Evolutionary conservation across 2,797 vertebrate genomes (phyloP), one percentile per base, ranked within the genome.

Genomic region (Smutsia temminckii): DNA sequence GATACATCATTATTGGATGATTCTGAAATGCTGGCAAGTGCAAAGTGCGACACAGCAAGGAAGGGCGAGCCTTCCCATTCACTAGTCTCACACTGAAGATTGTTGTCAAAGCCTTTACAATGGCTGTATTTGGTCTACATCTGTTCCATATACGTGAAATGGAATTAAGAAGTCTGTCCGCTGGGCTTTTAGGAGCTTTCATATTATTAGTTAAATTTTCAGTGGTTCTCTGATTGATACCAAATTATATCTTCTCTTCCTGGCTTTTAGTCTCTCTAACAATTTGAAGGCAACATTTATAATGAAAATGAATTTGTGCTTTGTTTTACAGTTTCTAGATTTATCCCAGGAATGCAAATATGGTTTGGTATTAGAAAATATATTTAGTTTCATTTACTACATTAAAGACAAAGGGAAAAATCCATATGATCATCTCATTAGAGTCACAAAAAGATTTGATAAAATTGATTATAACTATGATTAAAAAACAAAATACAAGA

Each of bases 231-330:
- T 85, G 46, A 93, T 93, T n/a, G 6, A 25, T 85, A 85, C 42
- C 3, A 72, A 85, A 92, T 79, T 80, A 63, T 57, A 8, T 63
- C 90, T 95, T 90, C 71, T 91, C 37, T 66, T 80, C 8, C 23
- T 93, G 40, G 49, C 34, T 80, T 95, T 87, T 91, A 92, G 23
- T 84, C n/a, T 84, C 32, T 86, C 69, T 79, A 64, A 46, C 16
- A 74, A 18, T 93, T 83, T 85, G 51, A 95, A 95, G 34, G 93
- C 25, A 92, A 29, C 27, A 83, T 81, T 96, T 93, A 84, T 57
- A 93, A 68, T 95, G 91, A 94, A 66, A 92, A 68, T 95, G 91
- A 94, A 66, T 46, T 92, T 83, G 13, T 81, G 29, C 6, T 8
- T 91, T 49, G 64, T 95, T 94, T 95, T 94, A 71, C 3, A 79